phyloP scores from a whole-genome alignment of 2,113 vertebrate genomes.

The Sander vitreus region DNA sequence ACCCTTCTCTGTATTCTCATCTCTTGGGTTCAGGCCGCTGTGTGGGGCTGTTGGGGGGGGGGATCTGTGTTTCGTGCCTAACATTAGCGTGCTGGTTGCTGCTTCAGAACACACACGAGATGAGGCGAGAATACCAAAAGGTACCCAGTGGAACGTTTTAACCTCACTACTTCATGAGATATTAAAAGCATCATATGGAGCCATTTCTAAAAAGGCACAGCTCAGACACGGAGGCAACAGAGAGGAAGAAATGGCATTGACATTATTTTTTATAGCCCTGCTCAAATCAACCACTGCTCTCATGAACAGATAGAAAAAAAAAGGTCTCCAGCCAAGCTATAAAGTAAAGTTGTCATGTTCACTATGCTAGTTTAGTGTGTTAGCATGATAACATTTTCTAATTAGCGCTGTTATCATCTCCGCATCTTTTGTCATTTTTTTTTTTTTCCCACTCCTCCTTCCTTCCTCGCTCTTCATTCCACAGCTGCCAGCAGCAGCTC shows the following conservation, averaged over 20 bases:
- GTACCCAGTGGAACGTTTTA: slow-evolving; percentile 17
- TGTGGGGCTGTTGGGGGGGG: not conserved
- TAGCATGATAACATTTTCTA: not conserved
- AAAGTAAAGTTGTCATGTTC: too few species aligned
- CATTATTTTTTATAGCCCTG: not conserved
- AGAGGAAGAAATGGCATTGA: not conserved
- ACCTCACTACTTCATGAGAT: slow-evolving; percentile 26
- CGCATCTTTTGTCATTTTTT: not conserved
- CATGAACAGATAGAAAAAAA: not conserved
- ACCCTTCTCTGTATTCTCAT: not conserved
- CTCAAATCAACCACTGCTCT: not conserved
- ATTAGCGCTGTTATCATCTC: not conserved
- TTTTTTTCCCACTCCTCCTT: not conserved
- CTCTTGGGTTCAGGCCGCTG: not conserved
- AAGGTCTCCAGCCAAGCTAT: not conserved
- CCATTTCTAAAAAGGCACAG: not conserved
- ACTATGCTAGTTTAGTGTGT: not conserved
- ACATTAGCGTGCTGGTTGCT: not conserved
- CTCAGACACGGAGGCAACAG: slow-evolving; percentile 4
- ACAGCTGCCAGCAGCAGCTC: not conserved
- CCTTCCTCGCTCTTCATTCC: not conserved
- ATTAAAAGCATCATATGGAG: slow-evolving; percentile 29
- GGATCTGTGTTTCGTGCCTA: slow-evolving; percentile 3
- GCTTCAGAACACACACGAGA: slow-evolving; percentile 16
- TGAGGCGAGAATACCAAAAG: not conserved